Conservation (phyloP, 2,888 invertebrate genomes). For the Colletes collaris region DNA sequence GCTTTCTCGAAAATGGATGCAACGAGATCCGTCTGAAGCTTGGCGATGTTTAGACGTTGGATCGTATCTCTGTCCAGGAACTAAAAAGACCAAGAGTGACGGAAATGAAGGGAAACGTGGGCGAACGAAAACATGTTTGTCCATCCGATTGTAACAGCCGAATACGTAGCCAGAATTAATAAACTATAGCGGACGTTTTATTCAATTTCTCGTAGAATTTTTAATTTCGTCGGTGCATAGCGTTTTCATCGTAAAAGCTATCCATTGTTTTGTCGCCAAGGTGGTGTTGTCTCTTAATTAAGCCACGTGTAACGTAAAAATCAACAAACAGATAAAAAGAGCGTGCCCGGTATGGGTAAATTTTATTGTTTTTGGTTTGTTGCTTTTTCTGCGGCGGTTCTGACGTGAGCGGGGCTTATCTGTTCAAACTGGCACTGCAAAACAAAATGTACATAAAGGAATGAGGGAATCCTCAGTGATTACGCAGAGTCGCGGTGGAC, state of each 20-base stretch:
- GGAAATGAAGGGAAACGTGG: slow-evolving; percentile 48
- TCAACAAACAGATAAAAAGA: slow-evolving; percentile 4
- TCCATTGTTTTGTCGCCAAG: too few species aligned
- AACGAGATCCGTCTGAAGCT: not conserved
- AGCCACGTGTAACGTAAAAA: slow-evolving; percentile 1
- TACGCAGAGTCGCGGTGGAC: not conserved
- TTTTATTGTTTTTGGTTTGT: slow-evolving; percentile 2
- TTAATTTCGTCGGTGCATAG: not conserved
- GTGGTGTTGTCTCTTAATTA: not conserved
- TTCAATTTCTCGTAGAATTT: too few species aligned
- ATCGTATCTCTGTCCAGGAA: not conserved
- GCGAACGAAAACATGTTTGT: not conserved
- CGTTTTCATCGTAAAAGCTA: too few species aligned
- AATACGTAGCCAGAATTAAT: not conserved
- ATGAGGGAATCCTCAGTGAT: not conserved
- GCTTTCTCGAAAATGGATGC: not conserved
- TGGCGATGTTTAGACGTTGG: not conserved
- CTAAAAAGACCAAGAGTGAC: slow-evolving; percentile 41
- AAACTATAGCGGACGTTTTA: too few species aligned
- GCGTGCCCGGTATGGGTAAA: not conserved
- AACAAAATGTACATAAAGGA: slow-evolving; percentile 11
- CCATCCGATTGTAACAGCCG: not conserved
- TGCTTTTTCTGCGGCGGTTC: slow-evolving; percentile 1
- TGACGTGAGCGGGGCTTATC: slow-evolving; percentile 15
- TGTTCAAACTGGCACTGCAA: not conserved